Conservation (phyloP, 1,140 invertebrate species). For the Copidosoma floridanum region DNA sequence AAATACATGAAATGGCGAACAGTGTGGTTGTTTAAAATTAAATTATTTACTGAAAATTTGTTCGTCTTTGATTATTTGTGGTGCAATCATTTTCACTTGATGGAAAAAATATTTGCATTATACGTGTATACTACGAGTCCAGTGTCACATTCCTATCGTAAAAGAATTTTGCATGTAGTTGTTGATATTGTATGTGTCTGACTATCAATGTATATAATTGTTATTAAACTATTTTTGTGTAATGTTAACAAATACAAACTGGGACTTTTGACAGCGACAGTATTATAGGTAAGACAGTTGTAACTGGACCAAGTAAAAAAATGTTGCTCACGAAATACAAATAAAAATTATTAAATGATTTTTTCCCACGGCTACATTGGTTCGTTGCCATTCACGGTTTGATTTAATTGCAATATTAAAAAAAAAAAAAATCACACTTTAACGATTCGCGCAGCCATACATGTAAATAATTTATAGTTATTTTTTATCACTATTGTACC, state of each 20-base stretch:
- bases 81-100: neutral
- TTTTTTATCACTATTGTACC: neutral
- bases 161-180: slow-evolving; percentile 8
- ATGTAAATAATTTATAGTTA: slow-evolving; percentile 11
- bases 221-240: neutral
- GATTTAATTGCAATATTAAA: slow-evolving; percentile 3
- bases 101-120: neutral
- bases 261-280: slow-evolving; percentile 25
- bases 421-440: no score
- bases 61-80: neutral
- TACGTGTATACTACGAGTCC: slow-evolving; percentile 3
- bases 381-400: slow-evolving; percentile 1
- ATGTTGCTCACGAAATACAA: neutral
- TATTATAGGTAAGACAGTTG: slow-evolving; percentile 36
- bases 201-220: neutral
- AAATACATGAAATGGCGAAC: slow-evolving; percentile 8
- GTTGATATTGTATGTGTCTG: neutral
- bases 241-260: neutral
- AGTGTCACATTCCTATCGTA: slow-evolving; percentile 17
- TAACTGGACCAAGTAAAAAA: neutral
- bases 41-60: neutral
- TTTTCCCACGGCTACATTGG: neutral
- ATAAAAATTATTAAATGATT: neutral
- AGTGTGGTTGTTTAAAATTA: slow-evolving; percentile 18
- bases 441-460: neutral